Evolutionary conservation across 2,113 vertebrate genomes (phyloP), one percentile per base, ranked within the genome.

Genomic region (Dipodomys merriami): DNA sequence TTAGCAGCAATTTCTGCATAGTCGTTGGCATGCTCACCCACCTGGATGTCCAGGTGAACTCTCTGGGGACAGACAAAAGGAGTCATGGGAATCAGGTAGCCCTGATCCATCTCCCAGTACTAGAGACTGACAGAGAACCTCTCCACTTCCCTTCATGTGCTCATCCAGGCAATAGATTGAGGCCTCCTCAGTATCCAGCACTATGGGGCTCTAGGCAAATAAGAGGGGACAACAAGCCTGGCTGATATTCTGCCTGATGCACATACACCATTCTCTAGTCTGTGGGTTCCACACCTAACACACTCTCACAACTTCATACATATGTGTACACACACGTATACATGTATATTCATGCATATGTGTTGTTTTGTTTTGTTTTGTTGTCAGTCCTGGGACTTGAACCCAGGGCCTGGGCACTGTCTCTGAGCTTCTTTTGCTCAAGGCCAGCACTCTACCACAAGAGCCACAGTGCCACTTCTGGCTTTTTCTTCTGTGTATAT

Each of bases 1-100:
- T 99, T 99, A 89, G 99, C 99, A 7, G 99, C 99, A 57, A 99
- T 99, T 97, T 99, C 98, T 8, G 98, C 99, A 92, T 99, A 99
- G 97, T 99, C 99, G 73, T 99, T 99, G 92, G 99, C 98, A 5
- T 99, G 99, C 91, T 99, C 99, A 2, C 99, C 99, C 46, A 99
- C 99, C 96, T 99, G 99, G 95, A 99, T 99, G 92, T 99, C 99
- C 95, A 99, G 97, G 94, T 99, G 99, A 95, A 99, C 99, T 67
- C 99, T 98, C 99, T 99, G 98, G 53, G 16, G 71, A 93, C 6
- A 95, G 84, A 91, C 3, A 53, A 83, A 30, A 16, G 82, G 57
- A 8, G 35, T 1, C 76, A 20, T 6, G 16, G 9, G 16, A 64
- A 73, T 88, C 30, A 77, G 71, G 35, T 8, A 82, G 39, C 7